Base-by-base conservation (phyloP, 1,140 invertebrate genomes). In the Oscheius sp. region DNA sequence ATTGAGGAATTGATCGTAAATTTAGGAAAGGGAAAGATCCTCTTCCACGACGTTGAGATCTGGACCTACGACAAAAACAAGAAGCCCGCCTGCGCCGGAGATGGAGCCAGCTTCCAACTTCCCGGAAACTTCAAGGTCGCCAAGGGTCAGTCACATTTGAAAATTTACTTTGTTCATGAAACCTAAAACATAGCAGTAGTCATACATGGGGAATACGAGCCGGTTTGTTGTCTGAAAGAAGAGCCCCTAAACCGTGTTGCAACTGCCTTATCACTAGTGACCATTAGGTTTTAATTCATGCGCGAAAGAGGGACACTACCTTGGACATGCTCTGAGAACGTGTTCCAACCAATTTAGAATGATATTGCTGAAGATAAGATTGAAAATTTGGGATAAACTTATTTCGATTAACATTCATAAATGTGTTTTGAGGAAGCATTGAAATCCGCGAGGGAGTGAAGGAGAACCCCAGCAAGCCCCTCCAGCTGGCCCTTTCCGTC, bases 51-150 rank as follows among this genome's bases (percentile, higher is more conserved):
- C 35, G 73, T 75, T 3, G 68, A 75, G 38, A 64, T 75, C 26
- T 52, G 59, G 28, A 75, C 73, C n/a, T 75, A 75, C 55, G 73
- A 75, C 26, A 68, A 52, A 26, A 52, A 75, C 61, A 75, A 75
- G 35, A 58, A 70, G 18, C 73, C 73, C 38, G 74, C 68, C 7
- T 75, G 73, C 34, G 42, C 35, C 18, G 67, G 65, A 20, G 73
- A 67, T 34, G 18, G 35, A 1, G 42, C 67, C 10, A 49, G 59
- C 15, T 71, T 75, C 73, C 68, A 67, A 26, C 68, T 75, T 31
- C 73, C 73, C 18, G 73, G 73, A 66, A 61, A 75, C 34, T 67
- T 75, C 61, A 75, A 75, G 42, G 38, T 75, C 59, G 36, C 59
- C 62, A 71, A 71, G n/a, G 68, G 68, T 70, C 2, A 29, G 35